Evolutionary conservation across 2,888 invertebrate species (phyloP), one percentile per base, ranked within the genome.

Genomic region (Eubasilissa splendida): DNA sequence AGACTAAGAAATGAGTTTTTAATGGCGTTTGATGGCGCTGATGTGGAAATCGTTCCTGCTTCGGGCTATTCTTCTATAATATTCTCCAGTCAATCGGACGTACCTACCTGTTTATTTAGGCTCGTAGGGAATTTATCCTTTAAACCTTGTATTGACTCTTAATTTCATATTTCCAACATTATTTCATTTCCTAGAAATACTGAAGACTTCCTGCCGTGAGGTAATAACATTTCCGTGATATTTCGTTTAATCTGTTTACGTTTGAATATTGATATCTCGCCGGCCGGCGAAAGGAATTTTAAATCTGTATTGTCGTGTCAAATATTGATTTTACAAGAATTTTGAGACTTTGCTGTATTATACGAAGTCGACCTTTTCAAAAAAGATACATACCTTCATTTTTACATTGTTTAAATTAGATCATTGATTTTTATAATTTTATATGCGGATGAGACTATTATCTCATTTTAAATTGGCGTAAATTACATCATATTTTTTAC

Each of bases 1-100:
- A 77, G 81, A 80, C 82, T 83, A 82, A 83, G 83, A 82, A 82
- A 83, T 82, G 83, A 82, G 83, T 80, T 83, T 83, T 83, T 83
- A 83, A 83, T 83, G 83, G 82, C 83, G 79, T 83, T 82, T 83
- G 82, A 82, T 82, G 79, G 73, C 68, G 77, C 73, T 77, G 80
- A 83, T 83, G 83, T 66, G 83, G 77, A 79, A 81, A 83, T 83
- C 83, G 83, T 74, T 82, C 77, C 50, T 66, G 77, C 76, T 76
- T 76, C 77, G 80, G 77, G 79, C 80, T 75, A 79, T 80, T 80
- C 76, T 82, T 76, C 76, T 74, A 77, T 78, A 78, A 79, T 76
- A 75, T 33, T 33, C 42, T 59, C 70, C 22, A 8, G 70, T 54
- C 50, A 60, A 71, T 33, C 66, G 58, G 58, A n/a, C 4, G 58